A percentile compares a stretch with the other conserved stretches of the same genome.
phyloP scores from a whole-genome alignment of 1,140 invertebrate genomes.

The Caenorhabditis tropicalis region DNA sequence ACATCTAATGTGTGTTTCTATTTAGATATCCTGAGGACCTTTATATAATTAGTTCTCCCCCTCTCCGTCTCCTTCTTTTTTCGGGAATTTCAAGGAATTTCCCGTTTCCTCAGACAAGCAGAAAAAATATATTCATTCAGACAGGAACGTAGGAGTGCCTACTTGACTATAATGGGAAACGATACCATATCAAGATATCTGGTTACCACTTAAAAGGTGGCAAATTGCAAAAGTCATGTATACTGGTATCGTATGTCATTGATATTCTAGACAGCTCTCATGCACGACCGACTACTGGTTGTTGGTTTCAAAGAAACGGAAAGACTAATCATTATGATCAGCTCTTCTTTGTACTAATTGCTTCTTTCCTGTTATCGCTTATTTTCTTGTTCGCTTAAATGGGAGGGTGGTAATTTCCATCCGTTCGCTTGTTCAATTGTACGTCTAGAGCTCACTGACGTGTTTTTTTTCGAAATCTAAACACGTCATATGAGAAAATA shows the following conservation, averaged over 20 bases:
- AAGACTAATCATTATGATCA: neutral
- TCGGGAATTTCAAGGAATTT: neutral
- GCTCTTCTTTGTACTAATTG: neutral
- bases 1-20: conserved; percentile 35
- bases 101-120: neutral
- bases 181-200: conserved; percentile 18
- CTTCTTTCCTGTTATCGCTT: neutral
- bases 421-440: neutral
- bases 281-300: neutral
- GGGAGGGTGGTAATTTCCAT: neutral
- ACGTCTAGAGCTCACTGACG: neutral
- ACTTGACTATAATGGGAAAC: neutral
- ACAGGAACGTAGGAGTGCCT: neutral
- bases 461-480: neutral
- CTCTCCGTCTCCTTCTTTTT: neutral
- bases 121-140: neutral
- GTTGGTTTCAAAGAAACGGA: neutral
- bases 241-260: conserved; percentile 30
- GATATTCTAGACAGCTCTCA: neutral
- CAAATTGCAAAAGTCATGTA: conserved; percentile 21
- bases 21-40: conserved; percentile 22
- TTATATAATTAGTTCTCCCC: conserved; percentile 25
- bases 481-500: too few relatives aligned
- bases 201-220: conserved; percentile 35
- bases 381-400: neutral